Base-by-base conservation (phyloP, 1,140 invertebrate genomes). In the Zeugodacus cucurbitae region DNA sequence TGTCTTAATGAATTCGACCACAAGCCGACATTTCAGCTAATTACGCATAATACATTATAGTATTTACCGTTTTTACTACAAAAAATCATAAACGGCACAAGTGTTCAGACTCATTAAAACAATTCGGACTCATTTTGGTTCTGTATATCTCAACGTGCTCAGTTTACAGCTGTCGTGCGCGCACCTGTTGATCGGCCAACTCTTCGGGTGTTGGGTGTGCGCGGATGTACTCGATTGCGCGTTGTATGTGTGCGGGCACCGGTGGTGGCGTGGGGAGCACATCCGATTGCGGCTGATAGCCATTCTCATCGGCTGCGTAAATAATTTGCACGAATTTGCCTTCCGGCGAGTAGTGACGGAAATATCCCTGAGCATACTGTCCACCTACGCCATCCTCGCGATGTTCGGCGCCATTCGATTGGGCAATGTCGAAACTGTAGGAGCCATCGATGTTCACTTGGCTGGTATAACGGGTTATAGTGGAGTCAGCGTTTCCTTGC, bases 231-330 rank as follows among this genome's bases (percentile, higher is more conserved):
- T 94, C 94, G 37, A 95, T 87, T 2, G 92, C 87, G 17, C 90
- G 88, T 14, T 91, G 37, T 22, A 93, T 93, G 41, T 87, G 87
- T n/a, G 90, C 89, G 57, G 92, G 92, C 11, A 92, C 90, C 88
- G 91, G 94, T 88, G 94, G 94, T 17, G 94, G 93, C n/a, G 94
- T 94, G 11, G 94, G 94, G 44, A 95, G 86, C 90, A 94, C 94
- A 32, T 90, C 93, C 17, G 94, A 94, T 6, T 88, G 41, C 5
- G 95, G 94, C 78, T 93, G 92, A 91, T 90, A 94, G 8, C 94
- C 94, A 48, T 94, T 93, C 89, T 94, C 94, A 89, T 94, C 94
- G 87, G 95, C 94, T 26, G 91, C 74, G 88, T 95, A 95, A 48
- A 87, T 89, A 20, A 95, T 87, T 7, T 58, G 4, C 41, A 92